These are phyloP conservation scores for Thymallus thymallus DNA, from an alignment of 2,113 vertebrate species.

Conservation along the genomic window DNA sequence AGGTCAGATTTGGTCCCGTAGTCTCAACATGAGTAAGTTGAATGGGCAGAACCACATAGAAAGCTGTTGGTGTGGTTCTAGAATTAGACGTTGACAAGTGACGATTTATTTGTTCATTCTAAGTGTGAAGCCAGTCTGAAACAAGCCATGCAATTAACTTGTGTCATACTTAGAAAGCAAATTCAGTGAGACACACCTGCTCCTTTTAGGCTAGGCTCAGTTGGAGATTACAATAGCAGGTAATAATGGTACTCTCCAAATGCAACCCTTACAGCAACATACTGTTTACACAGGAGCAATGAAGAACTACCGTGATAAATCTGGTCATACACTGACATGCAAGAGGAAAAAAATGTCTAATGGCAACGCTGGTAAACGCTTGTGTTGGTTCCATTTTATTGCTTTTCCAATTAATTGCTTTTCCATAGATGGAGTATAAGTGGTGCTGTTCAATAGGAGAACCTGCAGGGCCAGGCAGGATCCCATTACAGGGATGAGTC, in stretches of 20 bases:
- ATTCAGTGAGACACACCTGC: too few species aligned
- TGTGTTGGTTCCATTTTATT: not conserved
- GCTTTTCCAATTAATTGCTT: too few species aligned
- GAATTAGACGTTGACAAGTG: not conserved
- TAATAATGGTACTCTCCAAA: not conserved
- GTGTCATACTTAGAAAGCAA: not conserved
- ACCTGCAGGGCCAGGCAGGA: not conserved
- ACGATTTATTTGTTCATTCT: not conserved
- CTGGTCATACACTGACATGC: not conserved
- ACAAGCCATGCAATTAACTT: not conserved
- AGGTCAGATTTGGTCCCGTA: not conserved
- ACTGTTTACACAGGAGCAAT: not conserved
- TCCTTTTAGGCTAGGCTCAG: too few species aligned
- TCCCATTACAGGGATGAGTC: slow-evolving; percentile 2
- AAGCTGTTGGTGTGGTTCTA: not conserved
- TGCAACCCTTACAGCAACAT: not conserved
- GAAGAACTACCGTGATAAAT: not conserved
- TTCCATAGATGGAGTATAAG: not conserved
- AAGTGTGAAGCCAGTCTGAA: not conserved
- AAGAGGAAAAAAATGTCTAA: not conserved
- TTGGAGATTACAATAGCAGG: not conserved
- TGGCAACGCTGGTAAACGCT: not conserved
- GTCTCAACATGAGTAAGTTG: not conserved
- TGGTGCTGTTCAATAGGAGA: not conserved
- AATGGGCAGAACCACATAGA: not conserved